phyloP scores from a whole-genome alignment of 2,797 vertebrate genomes.

The Catostomus latipinnis region DNA sequence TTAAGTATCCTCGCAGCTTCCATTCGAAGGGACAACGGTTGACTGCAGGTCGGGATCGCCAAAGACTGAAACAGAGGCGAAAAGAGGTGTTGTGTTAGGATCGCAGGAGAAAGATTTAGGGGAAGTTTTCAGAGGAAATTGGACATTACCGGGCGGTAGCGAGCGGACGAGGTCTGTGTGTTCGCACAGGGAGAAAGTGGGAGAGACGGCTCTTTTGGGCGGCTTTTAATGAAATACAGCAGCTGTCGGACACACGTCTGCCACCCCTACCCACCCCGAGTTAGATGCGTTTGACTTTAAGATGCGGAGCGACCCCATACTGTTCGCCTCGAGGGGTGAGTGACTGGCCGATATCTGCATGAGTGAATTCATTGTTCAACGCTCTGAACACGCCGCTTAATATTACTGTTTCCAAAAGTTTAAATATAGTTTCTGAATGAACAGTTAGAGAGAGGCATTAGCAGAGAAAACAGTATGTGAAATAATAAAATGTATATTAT shows the following conservation, averaged over 20 bases:
- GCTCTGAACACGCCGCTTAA: not conserved
- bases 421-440: not conserved
- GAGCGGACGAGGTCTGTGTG: conserved; percentile 12
- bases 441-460: too few species aligned
- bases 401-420: not conserved
- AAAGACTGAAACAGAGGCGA: conserved; percentile 34
- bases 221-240: conserved; percentile 60
- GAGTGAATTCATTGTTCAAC: not conserved
- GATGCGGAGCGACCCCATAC: conserved; percentile 80
- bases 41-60: conserved; percentile 9
- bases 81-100: conserved; percentile 49
- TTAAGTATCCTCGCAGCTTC: conserved; percentile 21
- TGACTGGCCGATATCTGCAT: conserved; percentile 32
- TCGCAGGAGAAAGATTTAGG: conserved; percentile 49
- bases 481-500: not conserved
- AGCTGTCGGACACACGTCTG: conserved; percentile 63
- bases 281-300: conserved; percentile 71
- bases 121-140: conserved; percentile 63
- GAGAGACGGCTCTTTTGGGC: conserved; percentile 49
- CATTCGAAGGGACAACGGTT: conserved; percentile 6
- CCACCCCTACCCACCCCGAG: conserved; percentile 54
- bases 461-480: not conserved
- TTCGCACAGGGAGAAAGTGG: conserved; percentile 30
- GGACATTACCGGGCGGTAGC: conserved; percentile 51
- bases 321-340: conserved; percentile 83